Percentiles rank a stretch among this genome's conserved stretches.
Evolutionary conservation across 2,888 invertebrate genomes (phyloP).

Genomic region (Miltochrista miniata): DNA sequence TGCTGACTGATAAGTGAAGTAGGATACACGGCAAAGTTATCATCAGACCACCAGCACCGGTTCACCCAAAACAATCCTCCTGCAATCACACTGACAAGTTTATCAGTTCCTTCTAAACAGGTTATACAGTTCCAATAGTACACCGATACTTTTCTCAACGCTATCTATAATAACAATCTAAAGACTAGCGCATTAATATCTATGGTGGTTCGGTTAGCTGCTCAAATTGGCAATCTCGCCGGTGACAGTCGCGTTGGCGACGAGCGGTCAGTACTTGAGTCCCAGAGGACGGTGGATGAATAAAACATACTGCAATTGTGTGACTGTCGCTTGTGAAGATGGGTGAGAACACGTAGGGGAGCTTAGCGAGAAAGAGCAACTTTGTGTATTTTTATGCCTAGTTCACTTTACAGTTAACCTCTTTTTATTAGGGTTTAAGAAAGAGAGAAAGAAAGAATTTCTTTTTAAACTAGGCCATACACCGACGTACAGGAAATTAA

Average conservation of each 20-base stretch:
- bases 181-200: background rate
- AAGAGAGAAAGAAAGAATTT: too few relatives aligned
- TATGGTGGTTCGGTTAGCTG: background rate
- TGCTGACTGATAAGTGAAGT: too few relatives aligned
- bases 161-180: background rate
- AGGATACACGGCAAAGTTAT: background rate
- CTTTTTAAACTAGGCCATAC: too few relatives aligned
- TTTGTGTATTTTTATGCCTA: too few relatives aligned
- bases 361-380: constrained; percentile 2
- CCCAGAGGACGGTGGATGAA: constrained; percentile 18
- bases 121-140: background rate
- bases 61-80: too few relatives aligned
- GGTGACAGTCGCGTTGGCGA: background rate
- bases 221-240: constrained; percentile 8
- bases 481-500: too few relatives aligned
- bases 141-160: background rate
- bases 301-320: constrained; percentile 31
- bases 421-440: too few relatives aligned
- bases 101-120: too few relatives aligned
- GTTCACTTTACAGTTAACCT: too few relatives aligned
- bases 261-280: background rate
- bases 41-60: background rate
- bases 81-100: too few relatives aligned
- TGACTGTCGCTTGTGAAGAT: constrained; percentile 15
- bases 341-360: background rate